A percentile compares a stretch with the other conserved stretches of the same genome.
Evolutionary conservation across 53 echinoderm and acorn worm species (phyloP).

Genomic region (Echinometra lucunter): DNA sequence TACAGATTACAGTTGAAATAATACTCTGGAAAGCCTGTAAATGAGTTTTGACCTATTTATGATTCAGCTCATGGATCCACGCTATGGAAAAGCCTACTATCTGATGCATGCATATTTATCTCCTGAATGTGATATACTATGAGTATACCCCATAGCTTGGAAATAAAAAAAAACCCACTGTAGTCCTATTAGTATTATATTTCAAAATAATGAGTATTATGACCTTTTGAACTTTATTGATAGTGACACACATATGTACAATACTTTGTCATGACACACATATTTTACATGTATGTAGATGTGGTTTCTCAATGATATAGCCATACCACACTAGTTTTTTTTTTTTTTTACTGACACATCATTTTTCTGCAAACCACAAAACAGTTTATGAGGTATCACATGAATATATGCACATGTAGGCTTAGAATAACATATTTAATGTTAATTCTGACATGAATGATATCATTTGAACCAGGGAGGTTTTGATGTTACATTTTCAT

Average conservation of each 20-base stretch:
- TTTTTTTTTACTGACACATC: neutral
- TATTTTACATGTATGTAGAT: neutral
- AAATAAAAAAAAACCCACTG: too few species aligned
- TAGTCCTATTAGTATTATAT: neutral
- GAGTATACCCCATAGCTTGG: neutral
- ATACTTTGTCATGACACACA: neutral
- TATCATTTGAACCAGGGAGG: neutral
- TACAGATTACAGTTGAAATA: neutral
- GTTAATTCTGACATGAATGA: neutral
- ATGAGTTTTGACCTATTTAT: constrained; percentile 7
- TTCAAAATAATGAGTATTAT: neutral
- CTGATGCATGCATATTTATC: neutral
- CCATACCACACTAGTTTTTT: neutral
- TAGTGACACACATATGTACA: neutral
- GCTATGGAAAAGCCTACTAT: neutral
- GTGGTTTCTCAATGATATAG: neutral
- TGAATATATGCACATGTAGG: neutral
- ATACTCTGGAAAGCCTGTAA: neutral
- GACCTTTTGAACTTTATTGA: neutral
- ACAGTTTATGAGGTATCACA: neutral
- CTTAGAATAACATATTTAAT: neutral
- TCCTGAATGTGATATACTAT: neutral
- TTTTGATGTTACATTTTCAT: neutral
- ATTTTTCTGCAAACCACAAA: neutral
- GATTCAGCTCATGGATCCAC: neutral